phyloP scores from a whole-genome alignment of 2,888 invertebrate genomes.

The Agrotis ipsilon region DNA sequence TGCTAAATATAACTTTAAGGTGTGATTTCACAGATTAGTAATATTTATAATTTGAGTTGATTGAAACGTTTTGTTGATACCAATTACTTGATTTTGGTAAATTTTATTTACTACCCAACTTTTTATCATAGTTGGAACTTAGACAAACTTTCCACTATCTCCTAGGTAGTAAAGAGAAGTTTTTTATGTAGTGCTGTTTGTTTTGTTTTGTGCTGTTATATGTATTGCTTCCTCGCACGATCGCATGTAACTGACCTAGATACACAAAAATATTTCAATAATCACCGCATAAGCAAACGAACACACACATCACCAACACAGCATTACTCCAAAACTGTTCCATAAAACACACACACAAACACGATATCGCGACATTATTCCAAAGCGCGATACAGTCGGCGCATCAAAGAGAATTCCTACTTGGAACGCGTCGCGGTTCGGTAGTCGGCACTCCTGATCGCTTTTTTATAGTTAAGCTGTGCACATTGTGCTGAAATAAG shows the following conservation, averaged over 20 bases:
- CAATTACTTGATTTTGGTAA: neutral
- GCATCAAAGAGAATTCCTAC: conserved; percentile 81
- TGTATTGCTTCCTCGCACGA: neutral
- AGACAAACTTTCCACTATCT: neutral
- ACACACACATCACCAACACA: conserved; percentile 17
- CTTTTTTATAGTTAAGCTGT: conserved; percentile 82
- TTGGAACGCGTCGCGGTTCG: conserved; percentile 78
- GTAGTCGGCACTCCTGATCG: conserved; percentile 83
- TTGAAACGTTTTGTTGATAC: conserved; percentile 1
- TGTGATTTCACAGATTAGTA: conserved; percentile 13
- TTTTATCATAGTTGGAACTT: neutral
- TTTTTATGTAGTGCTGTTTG: too few relatives aligned
- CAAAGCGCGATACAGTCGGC: conserved; percentile 72
- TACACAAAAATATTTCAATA: conserved; percentile 8
- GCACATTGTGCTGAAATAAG: conserved; percentile 70
- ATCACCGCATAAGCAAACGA: neutral
- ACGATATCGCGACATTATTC: conserved; percentile 59
- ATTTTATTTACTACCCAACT: neutral
- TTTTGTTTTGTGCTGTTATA: too few relatives aligned
- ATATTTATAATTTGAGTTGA: conserved; percentile 1
- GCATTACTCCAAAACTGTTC: conserved; percentile 41
- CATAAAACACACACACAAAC: conserved; percentile 47
- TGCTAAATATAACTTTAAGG: conserved; percentile 20
- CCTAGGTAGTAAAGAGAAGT: too few relatives aligned
- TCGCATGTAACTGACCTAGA: neutral